Base-by-base conservation (phyloP, 2,113 vertebrate species). In the Hippoglossus stenolepis region DNA sequence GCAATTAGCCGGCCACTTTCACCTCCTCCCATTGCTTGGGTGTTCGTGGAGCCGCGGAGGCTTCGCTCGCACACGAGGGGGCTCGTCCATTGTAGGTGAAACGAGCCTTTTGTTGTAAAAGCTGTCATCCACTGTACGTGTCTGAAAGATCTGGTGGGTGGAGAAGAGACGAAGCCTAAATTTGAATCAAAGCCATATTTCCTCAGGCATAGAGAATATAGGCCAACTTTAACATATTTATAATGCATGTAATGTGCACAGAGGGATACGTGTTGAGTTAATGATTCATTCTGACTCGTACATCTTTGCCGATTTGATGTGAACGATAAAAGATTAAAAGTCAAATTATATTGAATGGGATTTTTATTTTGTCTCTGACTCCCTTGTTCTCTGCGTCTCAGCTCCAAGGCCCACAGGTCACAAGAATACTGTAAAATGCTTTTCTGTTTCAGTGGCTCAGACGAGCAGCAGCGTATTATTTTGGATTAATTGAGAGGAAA, bases 121-220 rank as follows among this genome's bases (percentile, higher is more conserved):
- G 59, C 73, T 73, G 83, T 87, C 84, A 65, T 77, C 49, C 28
- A 11, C 59, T 11, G 49, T 72, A 57, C 21, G 65, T 2, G 3
- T 69, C 76, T 83, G 38, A 67, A 66, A 49, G 73, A 76, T 82
- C 80, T 66, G 3, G 82, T 87, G 87, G 90, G 82, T 75, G 83
- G 89, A 85, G 86, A 85, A 79, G 86, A 88, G 83, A 85, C 82
- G 84, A 81, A 83, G 79, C 84, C 80, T 76, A 83, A 79, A 85
- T 87, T 70, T 82, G 82, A 87, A 89, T 85, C 85, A 71, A 87
- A 80, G 88, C 79, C 91, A 86, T 49, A 54, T 87, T 87, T 89
- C 87, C 84, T 85, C 80, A 70, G 87, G 91, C 87, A 15, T 20
- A 49, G 69, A 35, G 74, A 83, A 92, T 89, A 85, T 88, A 89